Evolutionary conservation across 1,140 invertebrate species (phyloP).

Genomic region (Apis cerana): DNA sequence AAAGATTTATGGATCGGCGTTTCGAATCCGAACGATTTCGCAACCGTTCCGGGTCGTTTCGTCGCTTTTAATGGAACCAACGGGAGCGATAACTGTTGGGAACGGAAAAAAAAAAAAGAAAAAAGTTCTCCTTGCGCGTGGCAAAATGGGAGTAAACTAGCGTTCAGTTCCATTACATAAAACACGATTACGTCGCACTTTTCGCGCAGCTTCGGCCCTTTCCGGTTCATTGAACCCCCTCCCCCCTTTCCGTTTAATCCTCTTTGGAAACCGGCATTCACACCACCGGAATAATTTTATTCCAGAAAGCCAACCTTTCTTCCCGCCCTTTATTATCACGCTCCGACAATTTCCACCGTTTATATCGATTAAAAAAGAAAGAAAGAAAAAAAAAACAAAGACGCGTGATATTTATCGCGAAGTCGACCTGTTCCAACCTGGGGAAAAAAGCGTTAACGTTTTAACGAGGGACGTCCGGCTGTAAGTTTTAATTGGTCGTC

Average conservation of each 20-base stretch:
- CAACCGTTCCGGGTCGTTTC: not conserved
- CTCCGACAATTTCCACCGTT: too few species aligned
- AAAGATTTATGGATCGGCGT: not conserved
- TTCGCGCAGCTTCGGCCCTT: conserved; percentile 6
- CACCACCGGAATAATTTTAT: not conserved
- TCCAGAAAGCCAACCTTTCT: not conserved
- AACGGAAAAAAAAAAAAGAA: not conserved
- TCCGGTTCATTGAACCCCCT: conserved; percentile 26
- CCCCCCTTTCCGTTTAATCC: conserved; percentile 26
- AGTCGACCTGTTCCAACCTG: too few species aligned
- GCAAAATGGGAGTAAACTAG: conserved; percentile 19
- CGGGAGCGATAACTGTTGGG: not conserved
- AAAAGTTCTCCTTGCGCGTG: not conserved
- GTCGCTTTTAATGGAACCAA: conserved; percentile 14
- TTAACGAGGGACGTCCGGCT: too few species aligned
- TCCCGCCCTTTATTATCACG: not conserved
- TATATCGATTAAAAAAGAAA: too few species aligned
- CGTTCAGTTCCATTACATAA: conserved; percentile 20
- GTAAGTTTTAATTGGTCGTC: conserved; percentile 16
- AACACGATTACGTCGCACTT: conserved; percentile 33
- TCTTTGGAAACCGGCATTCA: conserved; percentile 6
- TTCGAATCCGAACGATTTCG: not conserved
- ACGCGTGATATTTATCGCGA: too few species aligned
- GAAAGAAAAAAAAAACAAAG: too few species aligned
- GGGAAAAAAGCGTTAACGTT: too few species aligned